Conservation (phyloP, 2,797 vertebrate genomes). For the Pseudochirops cupreus region DNA sequence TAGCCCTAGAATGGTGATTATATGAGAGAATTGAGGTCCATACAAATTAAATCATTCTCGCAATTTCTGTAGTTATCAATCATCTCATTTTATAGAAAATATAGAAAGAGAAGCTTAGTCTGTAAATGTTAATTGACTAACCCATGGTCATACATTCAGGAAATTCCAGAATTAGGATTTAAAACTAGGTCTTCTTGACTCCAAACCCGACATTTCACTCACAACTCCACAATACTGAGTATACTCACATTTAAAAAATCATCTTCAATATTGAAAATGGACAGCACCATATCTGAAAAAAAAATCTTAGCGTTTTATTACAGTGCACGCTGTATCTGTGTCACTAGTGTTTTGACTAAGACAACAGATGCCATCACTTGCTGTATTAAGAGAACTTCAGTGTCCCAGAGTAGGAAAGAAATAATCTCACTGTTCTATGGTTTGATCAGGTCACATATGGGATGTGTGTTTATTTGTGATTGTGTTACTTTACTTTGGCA, state of each 20-base stretch:
- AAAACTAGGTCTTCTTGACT: neutral
- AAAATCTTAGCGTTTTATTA: neutral
- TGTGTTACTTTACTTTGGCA: neutral
- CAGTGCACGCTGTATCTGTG: neutral
- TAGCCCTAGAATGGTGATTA: neutral
- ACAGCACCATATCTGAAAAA: neutral
- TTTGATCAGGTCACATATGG: neutral
- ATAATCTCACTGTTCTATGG: neutral
- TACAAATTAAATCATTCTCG: neutral
- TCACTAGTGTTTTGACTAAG: neutral
- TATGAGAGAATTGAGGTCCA: neutral
- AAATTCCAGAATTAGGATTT: neutral
- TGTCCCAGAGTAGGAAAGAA: neutral
- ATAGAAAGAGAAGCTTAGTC: neutral
- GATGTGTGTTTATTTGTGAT: neutral
- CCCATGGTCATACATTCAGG: neutral
- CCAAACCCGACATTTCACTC: neutral
- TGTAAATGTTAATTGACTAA: neutral
- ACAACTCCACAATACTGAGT: too few relatives aligned
- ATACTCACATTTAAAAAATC: neutral
- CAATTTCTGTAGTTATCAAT: neutral
- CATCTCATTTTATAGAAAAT: neutral
- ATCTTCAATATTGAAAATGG: neutral
- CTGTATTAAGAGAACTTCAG: neutral
- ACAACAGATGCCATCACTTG: neutral